Conservation (phyloP, 2,113 vertebrate genomes). For the Arothron firmamentum region DNA sequence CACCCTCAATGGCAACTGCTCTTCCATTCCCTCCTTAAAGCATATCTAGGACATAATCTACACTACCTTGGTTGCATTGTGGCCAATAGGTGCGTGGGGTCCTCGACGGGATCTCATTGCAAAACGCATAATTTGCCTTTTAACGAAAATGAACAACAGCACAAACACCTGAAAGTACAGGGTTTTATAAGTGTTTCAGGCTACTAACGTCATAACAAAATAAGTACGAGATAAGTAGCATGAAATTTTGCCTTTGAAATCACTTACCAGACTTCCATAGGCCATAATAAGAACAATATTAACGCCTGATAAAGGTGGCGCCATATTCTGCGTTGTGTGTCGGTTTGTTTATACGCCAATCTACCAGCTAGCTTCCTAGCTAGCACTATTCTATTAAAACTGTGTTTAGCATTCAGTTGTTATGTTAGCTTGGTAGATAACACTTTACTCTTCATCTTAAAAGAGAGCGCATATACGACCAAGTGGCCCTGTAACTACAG, state of each 20-base stretch:
- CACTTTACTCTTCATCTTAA: not conserved
- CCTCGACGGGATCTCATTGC: slow-evolving; percentile 95
- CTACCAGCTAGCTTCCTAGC: not conserved
- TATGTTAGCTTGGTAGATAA: slow-evolving; percentile 22
- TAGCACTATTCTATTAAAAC: slow-evolving; percentile 1
- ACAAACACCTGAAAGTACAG: slow-evolving; percentile 85
- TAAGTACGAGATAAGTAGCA: not conserved
- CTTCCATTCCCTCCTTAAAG: too few species aligned
- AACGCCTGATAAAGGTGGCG: slow-evolving; percentile 81
- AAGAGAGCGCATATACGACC: not conserved
- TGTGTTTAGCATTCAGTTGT: too few species aligned
- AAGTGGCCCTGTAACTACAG: too few species aligned
- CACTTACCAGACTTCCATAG: slow-evolving; percentile 91
- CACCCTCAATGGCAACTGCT: too few species aligned
- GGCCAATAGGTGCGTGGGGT: slow-evolving; percentile 91
- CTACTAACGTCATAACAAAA: not conserved
- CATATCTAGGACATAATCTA: not conserved
- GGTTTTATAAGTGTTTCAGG: too few species aligned
- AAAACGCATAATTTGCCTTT: slow-evolving; percentile 97
- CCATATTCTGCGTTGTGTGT: slow-evolving; percentile 29
- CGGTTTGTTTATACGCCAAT: not conserved
- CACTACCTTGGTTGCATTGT: slow-evolving; percentile 92
- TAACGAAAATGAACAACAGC: slow-evolving; percentile 94
- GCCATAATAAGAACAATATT: slow-evolving; percentile 95
- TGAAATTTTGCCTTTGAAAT: not conserved